phyloP scores from a whole-genome alignment of 2,797 vertebrate species.

The Pseudotriccus pelzelni region DNA sequence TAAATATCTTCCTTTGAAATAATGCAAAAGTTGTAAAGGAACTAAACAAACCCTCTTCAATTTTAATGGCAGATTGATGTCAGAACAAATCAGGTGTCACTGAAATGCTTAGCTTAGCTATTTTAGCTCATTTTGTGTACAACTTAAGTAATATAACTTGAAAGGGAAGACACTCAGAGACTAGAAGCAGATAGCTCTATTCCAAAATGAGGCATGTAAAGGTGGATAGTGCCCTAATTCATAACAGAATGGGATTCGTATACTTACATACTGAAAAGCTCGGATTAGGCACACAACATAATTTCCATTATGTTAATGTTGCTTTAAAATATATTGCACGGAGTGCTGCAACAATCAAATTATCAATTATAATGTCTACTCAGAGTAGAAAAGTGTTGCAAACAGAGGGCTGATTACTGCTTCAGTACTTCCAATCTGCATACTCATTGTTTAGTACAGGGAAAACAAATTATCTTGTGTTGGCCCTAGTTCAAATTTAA shows the following conservation, averaged over 20 bases:
- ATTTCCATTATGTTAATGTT: constrained; percentile 87
- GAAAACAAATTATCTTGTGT: constrained; percentile 98
- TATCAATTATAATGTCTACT: constrained; percentile 88
- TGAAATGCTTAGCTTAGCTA: not conserved
- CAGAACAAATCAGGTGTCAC: not conserved
- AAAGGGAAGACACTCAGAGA: not conserved
- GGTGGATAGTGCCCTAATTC: constrained; percentile 19
- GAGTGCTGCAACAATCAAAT: constrained; percentile 86
- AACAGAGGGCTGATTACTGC: constrained; percentile 87
- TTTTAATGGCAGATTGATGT: not conserved
- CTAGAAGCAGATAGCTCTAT: not conserved
- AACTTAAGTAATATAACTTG: not conserved
- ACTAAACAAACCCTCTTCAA: not conserved
- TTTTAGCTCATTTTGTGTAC: not conserved
- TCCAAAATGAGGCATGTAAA: not conserved
- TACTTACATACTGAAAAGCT: constrained; percentile 73
- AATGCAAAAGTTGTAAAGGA: not conserved
- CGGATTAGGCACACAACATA: constrained; percentile 82
- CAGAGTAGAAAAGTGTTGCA: constrained; percentile 84
- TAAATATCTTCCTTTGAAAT: not conserved
- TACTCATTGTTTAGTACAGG: constrained; percentile 93
- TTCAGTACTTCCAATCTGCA: constrained; percentile 91
- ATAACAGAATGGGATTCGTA: constrained; percentile 62
- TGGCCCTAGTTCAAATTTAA: constrained; percentile 96
- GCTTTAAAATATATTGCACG: constrained; percentile 86